Evolutionary conservation across 2,888 invertebrate species (phyloP), one percentile per base, ranked within the genome.

Genomic region (Acleris cristana): DNA sequence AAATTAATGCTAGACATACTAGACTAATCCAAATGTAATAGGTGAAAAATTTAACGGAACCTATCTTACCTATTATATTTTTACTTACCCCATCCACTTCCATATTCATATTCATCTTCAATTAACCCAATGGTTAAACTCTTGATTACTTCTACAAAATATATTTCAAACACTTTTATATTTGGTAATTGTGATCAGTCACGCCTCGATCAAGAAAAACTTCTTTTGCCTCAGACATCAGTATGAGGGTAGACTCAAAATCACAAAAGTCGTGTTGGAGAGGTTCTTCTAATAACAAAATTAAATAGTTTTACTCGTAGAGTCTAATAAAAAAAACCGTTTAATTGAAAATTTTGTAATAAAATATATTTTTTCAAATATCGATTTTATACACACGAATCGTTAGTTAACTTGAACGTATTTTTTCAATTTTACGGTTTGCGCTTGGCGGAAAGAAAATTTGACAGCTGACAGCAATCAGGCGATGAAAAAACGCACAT

Each of bases 1-100:
- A 23, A 23, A 23, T 3, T 2, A 23, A 23, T 26, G 26, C 26
- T 1, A 26, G 6, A 6, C 26, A 26, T 6, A 26, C 26, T 8
- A 7, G 8, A 10, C 30, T 30, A 30, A 2, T 10, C 34, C 10
- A 4, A 34, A 0, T 0, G 34, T 34, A 34, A 34, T 1, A 3
- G 34, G 10, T 34, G 8, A 30, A 10, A 30, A 12, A 3, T 40
- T 34, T 10, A 34, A 34, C 3, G 3, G 0, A 40, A 40, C 34
- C 2, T 10, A 40, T 12, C 34, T 30, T 30, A 26, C 0, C 6
- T 26, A 49, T 18, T 48, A 26, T 49, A 73, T 71, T 56, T 75
- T 73, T 58, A 78, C 64, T 71, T 21, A 71, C 73, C 58, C 64
- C 64, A 58, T 81, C 77, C 16, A 77, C 65, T 65, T 77, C 76